Conservation (phyloP, 2,113 vertebrate species). For the Regulus satrapa region DNA sequence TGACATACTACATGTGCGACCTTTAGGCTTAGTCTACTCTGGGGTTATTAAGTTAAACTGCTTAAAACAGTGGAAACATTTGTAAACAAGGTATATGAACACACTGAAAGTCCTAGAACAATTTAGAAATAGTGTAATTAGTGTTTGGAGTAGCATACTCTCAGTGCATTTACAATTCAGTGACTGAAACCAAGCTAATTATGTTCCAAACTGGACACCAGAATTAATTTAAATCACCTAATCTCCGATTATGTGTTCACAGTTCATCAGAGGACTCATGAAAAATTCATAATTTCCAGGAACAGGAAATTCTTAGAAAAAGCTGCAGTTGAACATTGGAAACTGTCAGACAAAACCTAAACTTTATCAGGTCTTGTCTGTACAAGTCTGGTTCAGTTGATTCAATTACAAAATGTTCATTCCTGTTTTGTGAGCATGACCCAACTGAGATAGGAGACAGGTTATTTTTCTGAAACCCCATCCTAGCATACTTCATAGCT, state of each 20-base stretch:
- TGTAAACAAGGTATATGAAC: not conserved
- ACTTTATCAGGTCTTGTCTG: not conserved
- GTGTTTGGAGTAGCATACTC: not conserved
- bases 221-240: not conserved
- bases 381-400: not conserved
- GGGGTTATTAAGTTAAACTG: not conserved
- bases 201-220: not conserved
- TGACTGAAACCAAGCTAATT: not conserved
- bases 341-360: not conserved
- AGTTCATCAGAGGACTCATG: not conserved
- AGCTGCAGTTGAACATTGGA: not conserved
- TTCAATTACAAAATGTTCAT: not conserved
- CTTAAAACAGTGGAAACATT: not conserved
- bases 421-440: not conserved
- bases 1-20: not conserved
- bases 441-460: not conserved
- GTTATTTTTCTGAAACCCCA: slow-evolving; percentile 10
- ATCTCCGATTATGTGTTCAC: not conserved
- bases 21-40: not conserved
- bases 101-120: not conserved
- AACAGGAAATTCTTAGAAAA: slow-evolving; percentile 23
- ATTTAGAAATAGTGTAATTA: slow-evolving; percentile 23
- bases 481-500: not conserved
- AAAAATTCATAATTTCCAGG: not conserved
- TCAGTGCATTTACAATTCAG: not conserved